Evolutionary conservation across 2,888 invertebrate species (phyloP).

Genomic region (Drosophila stalkeri): DNA sequence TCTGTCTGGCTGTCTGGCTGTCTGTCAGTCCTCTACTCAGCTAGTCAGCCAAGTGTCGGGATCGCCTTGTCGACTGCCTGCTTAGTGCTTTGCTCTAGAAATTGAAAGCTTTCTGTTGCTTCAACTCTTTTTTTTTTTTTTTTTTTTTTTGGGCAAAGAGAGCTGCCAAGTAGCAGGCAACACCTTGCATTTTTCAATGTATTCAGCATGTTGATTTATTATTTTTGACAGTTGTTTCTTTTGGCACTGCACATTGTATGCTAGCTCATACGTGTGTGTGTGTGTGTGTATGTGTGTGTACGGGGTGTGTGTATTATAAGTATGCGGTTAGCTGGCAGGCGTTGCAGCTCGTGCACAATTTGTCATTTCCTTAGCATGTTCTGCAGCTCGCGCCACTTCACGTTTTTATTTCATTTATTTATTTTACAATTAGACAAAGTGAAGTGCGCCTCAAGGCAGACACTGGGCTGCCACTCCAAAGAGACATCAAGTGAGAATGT

Average conservation of each 20-base stretch:
- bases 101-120: slow-evolving; percentile 57
- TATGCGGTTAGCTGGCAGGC: slow-evolving; percentile 40
- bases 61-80: slow-evolving; percentile 42
- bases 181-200: slow-evolving; percentile 50
- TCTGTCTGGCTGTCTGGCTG: neutral
- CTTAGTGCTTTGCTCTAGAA: slow-evolving; percentile 67
- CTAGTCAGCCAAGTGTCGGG: slow-evolving; percentile 51
- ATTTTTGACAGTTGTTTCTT: slow-evolving; percentile 66
- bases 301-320: slow-evolving; percentile 8
- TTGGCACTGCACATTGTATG: slow-evolving; percentile 18
- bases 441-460: slow-evolving; percentile 55
- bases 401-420: slow-evolving; percentile 75
- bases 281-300: neutral
- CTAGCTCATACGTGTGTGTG: neutral
- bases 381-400: slow-evolving; percentile 45
- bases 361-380: slow-evolving; percentile 62
- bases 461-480: slow-evolving; percentile 29
- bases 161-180: slow-evolving; percentile 24
- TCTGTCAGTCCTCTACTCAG: slow-evolving; percentile 20
- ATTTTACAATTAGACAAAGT: slow-evolving; percentile 79
- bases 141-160: neutral
- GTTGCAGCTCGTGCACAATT: slow-evolving; percentile 43
- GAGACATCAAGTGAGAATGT: slow-evolving; percentile 1
- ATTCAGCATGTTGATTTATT: slow-evolving; percentile 66
- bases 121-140: slow-evolving; percentile 14